Conservation (phyloP, 2,888 invertebrate species). For the Rhabditophanes sp. region DNA sequence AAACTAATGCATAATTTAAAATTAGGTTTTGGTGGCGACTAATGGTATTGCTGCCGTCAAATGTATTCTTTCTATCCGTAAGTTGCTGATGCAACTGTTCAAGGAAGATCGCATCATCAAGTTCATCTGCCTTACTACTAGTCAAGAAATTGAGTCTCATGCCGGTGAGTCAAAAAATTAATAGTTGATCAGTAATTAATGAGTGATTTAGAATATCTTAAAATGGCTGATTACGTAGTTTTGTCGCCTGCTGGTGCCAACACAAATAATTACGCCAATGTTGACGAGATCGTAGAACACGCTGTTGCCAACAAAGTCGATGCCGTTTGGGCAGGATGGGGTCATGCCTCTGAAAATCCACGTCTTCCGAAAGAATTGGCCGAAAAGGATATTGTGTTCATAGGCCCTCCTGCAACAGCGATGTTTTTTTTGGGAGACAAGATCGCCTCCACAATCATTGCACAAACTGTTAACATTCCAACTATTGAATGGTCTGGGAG, state of each 20-base stretch:
- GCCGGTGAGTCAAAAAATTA: too few relatives aligned
- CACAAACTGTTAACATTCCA: constrained; percentile 77
- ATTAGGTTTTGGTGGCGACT: constrained; percentile 30
- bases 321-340: constrained; percentile 99
- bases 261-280: constrained; percentile 97
- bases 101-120: constrained; percentile 22
- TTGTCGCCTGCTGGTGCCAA: constrained; percentile 84
- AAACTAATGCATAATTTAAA: too few relatives aligned
- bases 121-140: constrained; percentile 26
- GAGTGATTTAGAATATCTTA: constrained; percentile 69
- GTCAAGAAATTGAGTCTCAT: constrained; percentile 26
- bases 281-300: constrained; percentile 87
- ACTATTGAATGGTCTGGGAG: constrained; percentile 90
- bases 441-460: constrained; percentile 93
- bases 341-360: constrained; percentile 96
- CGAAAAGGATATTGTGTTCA: constrained; percentile 75
- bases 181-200: too few relatives aligned
- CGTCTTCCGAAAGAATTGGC: constrained; percentile 80
- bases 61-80: constrained; percentile 21
- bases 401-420: constrained; percentile 72
- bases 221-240: constrained; percentile 97
- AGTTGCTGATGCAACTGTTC: constrained; percentile 15
- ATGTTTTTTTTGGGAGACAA: constrained; percentile 99
- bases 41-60: constrained; percentile 35
- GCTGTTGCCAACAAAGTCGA: constrained; percentile 68